phyloP scores from a whole-genome alignment of 2,113 vertebrate species.

The Oceanodroma tethys region DNA sequence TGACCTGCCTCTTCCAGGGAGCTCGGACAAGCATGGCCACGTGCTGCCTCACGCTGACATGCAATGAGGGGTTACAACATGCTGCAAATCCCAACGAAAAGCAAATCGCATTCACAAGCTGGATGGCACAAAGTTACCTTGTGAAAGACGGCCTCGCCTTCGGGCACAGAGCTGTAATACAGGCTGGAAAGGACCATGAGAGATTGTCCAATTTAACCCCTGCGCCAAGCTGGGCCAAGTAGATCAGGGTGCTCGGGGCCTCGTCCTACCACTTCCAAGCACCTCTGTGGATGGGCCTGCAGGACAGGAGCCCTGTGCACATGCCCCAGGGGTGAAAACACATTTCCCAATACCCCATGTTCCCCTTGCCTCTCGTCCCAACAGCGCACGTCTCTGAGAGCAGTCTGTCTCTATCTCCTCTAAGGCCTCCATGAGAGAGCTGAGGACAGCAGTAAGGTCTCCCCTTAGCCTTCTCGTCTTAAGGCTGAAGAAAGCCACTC shows the following conservation, averaged over 20 bases:
- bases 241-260: not conserved
- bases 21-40: not conserved
- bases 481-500: not conserved
- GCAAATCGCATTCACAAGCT: not conserved
- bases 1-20: not conserved
- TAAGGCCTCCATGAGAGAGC: not conserved
- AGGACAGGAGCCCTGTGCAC: not conserved
- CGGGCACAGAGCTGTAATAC: not conserved
- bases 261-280: rapidly evolving
- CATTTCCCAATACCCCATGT: not conserved
- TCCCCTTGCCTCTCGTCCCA: not conserved
- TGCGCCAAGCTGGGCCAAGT: not conserved
- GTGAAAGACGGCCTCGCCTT: not conserved
- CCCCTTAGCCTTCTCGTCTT: not conserved
- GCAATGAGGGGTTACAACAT: not conserved
- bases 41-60: rapidly evolving
- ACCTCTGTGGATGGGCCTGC: not conserved
- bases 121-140: not conserved
- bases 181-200: not conserved
- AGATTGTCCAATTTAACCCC: not conserved
- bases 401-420: not conserved
- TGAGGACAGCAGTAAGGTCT: not conserved
- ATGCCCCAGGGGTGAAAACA: not conserved
- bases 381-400: rapidly evolving
- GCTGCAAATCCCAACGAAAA: not conserved